Percentiles rank a stretch among this genome's conserved stretches.
These are phyloP conservation scores for Drosophila sulfurigaster DNA, from an alignment of 1,140 invertebrate species.

Conservation along the genomic window DNA sequence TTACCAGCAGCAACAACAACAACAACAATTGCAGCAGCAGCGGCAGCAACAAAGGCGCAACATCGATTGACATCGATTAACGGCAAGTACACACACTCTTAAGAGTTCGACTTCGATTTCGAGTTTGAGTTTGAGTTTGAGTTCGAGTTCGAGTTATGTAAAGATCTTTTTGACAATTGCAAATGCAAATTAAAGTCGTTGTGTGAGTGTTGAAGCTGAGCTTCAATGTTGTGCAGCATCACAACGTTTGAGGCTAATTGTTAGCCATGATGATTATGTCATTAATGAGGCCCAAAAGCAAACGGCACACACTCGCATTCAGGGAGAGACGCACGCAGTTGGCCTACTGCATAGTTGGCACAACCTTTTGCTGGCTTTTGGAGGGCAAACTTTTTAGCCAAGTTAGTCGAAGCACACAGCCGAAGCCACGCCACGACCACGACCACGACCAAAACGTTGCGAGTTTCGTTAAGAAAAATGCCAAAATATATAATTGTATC, in stretches of 20 bases:
- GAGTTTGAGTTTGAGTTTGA: too few relatives aligned
- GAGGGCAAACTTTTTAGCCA: conserved; percentile 65
- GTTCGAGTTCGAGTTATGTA: neutral
- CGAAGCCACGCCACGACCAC: neutral
- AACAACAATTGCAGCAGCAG: conserved; percentile 48
- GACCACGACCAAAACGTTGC: neutral
- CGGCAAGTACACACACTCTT: conserved; percentile 51
- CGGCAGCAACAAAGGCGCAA: conserved; percentile 60
- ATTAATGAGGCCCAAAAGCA: conserved; percentile 30
- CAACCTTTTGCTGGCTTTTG: conserved; percentile 78
- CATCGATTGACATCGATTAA: conserved; percentile 82
- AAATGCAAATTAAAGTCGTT: neutral
- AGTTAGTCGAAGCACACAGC: neutral
- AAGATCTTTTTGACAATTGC: neutral
- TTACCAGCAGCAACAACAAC: conserved; percentile 28
- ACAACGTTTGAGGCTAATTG: conserved; percentile 20
- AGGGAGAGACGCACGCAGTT: conserved; percentile 16
- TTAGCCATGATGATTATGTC: conserved; percentile 40
- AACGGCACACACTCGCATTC: conserved; percentile 23
- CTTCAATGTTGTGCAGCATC: neutral
- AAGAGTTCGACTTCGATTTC: too few relatives aligned
- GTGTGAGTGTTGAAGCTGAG: conserved; percentile 6
- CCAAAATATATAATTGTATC: conserved; percentile 42
- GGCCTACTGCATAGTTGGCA: conserved; percentile 38
- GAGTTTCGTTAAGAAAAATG: conserved; percentile 66